Conservation (phyloP, 1,140 invertebrate genomes). For the Hylyphantes graminicola region DNA sequence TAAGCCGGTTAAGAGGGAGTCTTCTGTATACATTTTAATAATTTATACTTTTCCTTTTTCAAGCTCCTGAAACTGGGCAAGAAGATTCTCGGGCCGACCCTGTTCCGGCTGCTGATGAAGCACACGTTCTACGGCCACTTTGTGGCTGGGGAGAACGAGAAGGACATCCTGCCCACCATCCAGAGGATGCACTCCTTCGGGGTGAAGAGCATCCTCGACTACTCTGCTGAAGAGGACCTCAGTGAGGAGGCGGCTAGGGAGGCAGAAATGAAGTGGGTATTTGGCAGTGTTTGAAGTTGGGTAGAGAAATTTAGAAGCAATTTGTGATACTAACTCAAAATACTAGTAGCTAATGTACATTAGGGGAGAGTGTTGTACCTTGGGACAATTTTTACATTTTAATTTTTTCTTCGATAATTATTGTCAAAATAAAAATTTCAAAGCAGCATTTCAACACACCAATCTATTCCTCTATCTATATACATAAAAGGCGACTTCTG, state of each 20-base stretch:
- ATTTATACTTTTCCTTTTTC: conserved; percentile 63
- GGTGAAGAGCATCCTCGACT: conserved; percentile 98
- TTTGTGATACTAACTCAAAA: too few relatives aligned
- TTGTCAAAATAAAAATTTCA: too few relatives aligned
- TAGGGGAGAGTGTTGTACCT: too few relatives aligned
- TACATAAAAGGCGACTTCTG: too few relatives aligned
- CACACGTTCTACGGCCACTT: conserved; percentile 98
- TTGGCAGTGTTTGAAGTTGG: not conserved
- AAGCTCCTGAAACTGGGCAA: conserved; percentile 90
- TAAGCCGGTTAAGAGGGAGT: too few relatives aligned
- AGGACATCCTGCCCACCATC: conserved; percentile 82
- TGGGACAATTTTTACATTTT: too few relatives aligned
- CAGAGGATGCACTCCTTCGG: conserved; percentile 87
- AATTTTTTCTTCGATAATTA: too few relatives aligned
- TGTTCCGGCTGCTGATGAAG: conserved; percentile 93
- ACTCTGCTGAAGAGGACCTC: conserved; percentile 97
- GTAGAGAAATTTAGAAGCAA: too few relatives aligned
- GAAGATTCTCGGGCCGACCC: conserved; percentile 81
- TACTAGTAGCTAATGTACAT: too few relatives aligned
- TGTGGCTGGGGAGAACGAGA: conserved; percentile 93
- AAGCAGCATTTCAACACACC: too few relatives aligned
- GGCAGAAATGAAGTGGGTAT: conserved; percentile 88
- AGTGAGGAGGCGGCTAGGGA: conserved; percentile 89
- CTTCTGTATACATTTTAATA: too few relatives aligned
- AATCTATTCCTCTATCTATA: too few relatives aligned